Base-by-base conservation (phyloP, 2,888 invertebrate species). In the Endotricha flammealis region DNA sequence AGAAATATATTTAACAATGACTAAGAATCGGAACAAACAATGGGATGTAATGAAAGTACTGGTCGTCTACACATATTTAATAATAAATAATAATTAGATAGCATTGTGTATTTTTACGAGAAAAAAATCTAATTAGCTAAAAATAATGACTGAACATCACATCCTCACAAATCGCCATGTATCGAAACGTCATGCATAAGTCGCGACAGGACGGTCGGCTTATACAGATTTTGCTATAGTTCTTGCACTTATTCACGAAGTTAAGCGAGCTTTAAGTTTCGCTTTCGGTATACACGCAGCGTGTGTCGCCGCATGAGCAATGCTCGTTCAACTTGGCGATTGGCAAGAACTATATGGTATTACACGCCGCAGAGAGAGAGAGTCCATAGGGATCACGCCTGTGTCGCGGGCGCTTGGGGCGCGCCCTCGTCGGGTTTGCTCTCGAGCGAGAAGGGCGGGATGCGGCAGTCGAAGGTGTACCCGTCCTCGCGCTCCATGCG, bases 401-500 rank as follows among this genome's bases (percentile, higher is more conserved):
- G 50, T n/a, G 82, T 58, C 20, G 77, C 46, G 39, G 83, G 82
- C 25, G 82, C 71, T n/a, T 54, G 63, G 1, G 85, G 78, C 1
- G 64, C 64, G 38, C 57, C 69, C 42, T 87, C 87, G 54, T 95
- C 96, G 8, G 93, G 92, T 79, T 97, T 97, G 63, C 97, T 97
- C 81, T 99, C 98, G 43, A 99, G 85, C 0, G 97, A 96, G 77
- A 99, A 98, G 0, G 99, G 97, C 24, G 99, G 99, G 66, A 99
- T 98, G 64, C 97, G 91, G 70, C 98, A 98, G 76, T 99, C 98
- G 77, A 99, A 99, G 0, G 95, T 94, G 68, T 95, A 95, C 1
- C 98, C 98, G 79, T 99, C 98, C 74, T 98, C 96, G 40, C 98
- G 90, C 81, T 99, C 98, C 93, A 99, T 95, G 57, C 97, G 90